A percentile compares a stretch with the other conserved stretches of the same genome.
Conservation (phyloP, 2,888 invertebrate genomes). For the Folsomia candida region DNA sequence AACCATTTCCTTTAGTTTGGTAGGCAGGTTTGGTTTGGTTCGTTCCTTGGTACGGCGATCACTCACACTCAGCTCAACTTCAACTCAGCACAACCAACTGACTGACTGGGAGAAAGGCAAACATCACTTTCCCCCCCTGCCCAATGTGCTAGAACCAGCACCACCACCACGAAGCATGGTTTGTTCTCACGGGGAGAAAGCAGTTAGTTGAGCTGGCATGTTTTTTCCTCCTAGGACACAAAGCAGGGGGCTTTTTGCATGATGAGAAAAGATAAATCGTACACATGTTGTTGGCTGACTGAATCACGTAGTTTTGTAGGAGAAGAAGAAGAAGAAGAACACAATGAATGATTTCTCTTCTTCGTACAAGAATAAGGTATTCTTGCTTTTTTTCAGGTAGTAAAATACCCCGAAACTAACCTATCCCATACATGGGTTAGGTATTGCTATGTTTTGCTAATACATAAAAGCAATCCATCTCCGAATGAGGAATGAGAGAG, state of each 20-base stretch:
- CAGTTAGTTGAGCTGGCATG: background rate
- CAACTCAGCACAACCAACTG: background rate
- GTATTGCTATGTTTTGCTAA: no score
- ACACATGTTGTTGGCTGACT: background rate
- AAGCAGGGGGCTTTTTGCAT: background rate
- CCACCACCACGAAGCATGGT: no score
- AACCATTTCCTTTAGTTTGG: no score
- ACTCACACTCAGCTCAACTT: background rate
- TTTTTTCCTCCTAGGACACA: background rate
- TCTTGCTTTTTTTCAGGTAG: no score
- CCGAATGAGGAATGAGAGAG: no score
- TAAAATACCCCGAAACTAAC: no score
- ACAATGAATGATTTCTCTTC: background rate
- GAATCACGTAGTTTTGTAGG: background rate
- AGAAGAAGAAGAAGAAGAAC: background rate
- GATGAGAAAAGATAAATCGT: background rate
- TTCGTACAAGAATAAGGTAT: no score
- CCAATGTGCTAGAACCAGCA: background rate
- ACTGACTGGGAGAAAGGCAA: background rate
- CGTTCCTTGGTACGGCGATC: background rate
- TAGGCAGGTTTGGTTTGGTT: background rate
- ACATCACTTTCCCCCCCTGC: background rate
- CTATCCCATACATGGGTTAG: no score
- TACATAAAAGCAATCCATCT: no score
- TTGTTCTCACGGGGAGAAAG: background rate